Evolutionary conservation across 35 echinoderm and acorn worm genomes (phyloP).

Genomic region (Strongylocentrotus purpuratus): DNA sequence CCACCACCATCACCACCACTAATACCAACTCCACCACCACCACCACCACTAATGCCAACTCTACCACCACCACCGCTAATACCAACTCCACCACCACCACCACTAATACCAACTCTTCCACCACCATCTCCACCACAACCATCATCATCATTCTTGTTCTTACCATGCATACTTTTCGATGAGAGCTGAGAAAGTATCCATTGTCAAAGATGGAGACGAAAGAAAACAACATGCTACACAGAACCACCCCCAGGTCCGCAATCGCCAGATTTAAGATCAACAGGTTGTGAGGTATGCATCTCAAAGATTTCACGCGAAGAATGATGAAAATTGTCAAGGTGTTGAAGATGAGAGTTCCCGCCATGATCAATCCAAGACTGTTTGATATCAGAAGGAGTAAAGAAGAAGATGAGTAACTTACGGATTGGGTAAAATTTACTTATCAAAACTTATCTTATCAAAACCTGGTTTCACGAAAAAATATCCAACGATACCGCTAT

Average conservation of each 20-base stretch:
- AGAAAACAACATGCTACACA: slow-evolving; percentile 13
- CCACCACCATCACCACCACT: neutral
- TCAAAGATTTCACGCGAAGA: neutral
- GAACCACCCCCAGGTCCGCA: slow-evolving; percentile 10
- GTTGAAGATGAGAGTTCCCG: slow-evolving; percentile 24
- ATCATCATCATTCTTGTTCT: neutral
- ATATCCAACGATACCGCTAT: no score
- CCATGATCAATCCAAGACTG: slow-evolving; percentile 36
- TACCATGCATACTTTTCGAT: slow-evolving; percentile 37
- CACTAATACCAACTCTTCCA: no score
- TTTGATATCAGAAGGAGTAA: neutral
- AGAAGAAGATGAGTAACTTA: no score
- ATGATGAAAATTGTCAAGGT: slow-evolving; percentile 1
- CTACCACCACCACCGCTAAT: neutral
- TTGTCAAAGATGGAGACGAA: slow-evolving; percentile 1
- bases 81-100: neutral
- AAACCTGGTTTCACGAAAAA: no score
- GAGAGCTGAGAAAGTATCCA: neutral
- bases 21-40: neutral
- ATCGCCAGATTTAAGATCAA: slow-evolving; percentile 25
- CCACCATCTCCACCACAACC: neutral
- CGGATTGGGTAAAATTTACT: no score
- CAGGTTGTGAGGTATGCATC: neutral
- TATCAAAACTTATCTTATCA: no score
- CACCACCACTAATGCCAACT: neutral